Evolutionary conservation across 2,888 invertebrate genomes (phyloP), one percentile per base, ranked within the genome.

Genomic region (Caenorhabditis afra): DNA sequence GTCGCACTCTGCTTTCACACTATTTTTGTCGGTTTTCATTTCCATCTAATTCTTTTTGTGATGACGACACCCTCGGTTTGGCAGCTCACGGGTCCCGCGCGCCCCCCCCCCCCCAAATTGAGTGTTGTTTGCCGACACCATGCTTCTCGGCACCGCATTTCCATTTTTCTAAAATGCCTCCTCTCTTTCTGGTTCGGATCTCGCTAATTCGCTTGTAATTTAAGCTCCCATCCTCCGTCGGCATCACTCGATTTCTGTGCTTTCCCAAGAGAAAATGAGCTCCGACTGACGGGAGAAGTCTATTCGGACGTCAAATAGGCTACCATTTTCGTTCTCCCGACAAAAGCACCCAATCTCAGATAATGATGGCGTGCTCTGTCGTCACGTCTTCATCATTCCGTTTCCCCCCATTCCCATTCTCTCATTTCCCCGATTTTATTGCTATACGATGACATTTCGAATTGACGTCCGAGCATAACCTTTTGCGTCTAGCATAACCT

Each of bases 201-300:
- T 47, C 64, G 73, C 73, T 73, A 73, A 73, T 73, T 73, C 73
- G 73, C 49, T 58, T 73, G 73, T 58, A 73, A 73, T 73, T 73
- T 50, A 64, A 73, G 50, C 62, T n/a, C n/a, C 71, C 37, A 68
- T n/a, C 49, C 41, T 53, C 62, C 45, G 49, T 29, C 70, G 47
- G 39, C 62, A 50, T 35, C 68, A 45, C 64, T 64, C 73, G 37
- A 64, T 41, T 47, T 64, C 64, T 62, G 71, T 47, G 55, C 49
- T 37, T 62, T 49, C 47, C 20, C 20, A 12, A 29, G 29, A 29
- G 29, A 29, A 29, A 29, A 29, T 29, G 29, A 29, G 29, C 29
- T 29, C 29, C 7, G 29, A 7, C 29, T 29, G 29, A 29, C 29
- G 29, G 29, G 29, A 29, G 29, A 7, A 29, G 29, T 7, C 29